A percentile compares a stretch with the other conserved stretches of the same genome.
phyloP scores from a whole-genome alignment of 2,888 invertebrate species.

The Leptinotarsa juncta region DNA sequence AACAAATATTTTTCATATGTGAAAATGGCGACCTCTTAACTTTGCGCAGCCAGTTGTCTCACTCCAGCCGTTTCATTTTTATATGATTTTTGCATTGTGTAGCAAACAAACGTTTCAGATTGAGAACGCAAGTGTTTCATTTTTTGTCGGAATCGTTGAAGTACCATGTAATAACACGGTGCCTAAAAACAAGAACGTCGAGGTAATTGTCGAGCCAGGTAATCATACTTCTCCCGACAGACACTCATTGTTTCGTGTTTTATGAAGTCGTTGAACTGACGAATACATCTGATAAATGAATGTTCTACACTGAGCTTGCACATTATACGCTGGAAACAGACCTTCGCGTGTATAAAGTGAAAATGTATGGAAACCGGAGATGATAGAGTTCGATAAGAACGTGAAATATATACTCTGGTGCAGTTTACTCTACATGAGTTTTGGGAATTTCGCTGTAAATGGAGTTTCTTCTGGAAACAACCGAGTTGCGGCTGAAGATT shows the following conservation, averaged over 20 bases:
- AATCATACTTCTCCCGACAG: neutral
- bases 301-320: slow-evolving; percentile 10
- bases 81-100: neutral
- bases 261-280: slow-evolving; percentile 10
- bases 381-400: slow-evolving; percentile 28
- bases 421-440: slow-evolving; percentile 20
- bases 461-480: neutral
- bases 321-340: slow-evolving; percentile 18
- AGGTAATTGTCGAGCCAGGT: neutral
- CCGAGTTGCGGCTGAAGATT: neutral
- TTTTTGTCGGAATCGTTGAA: neutral
- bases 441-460: neutral
- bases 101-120: neutral
- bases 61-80: too few relatives aligned
- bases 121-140: neutral
- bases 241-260: slow-evolving; percentile 9
- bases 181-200: neutral
- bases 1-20: too few relatives aligned
- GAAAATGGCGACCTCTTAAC: too few relatives aligned
- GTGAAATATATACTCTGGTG: slow-evolving; percentile 31
- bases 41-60: too few relatives aligned
- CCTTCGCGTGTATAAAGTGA: slow-evolving; percentile 21
- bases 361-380: slow-evolving; percentile 34
- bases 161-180: neutral
- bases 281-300: slow-evolving; percentile 13